Percentiles rank a stretch among this genome's conserved stretches.
Evolutionary conservation across 1,140 invertebrate genomes (phyloP).

Genomic region (Macrobrachium nipponense): DNA sequence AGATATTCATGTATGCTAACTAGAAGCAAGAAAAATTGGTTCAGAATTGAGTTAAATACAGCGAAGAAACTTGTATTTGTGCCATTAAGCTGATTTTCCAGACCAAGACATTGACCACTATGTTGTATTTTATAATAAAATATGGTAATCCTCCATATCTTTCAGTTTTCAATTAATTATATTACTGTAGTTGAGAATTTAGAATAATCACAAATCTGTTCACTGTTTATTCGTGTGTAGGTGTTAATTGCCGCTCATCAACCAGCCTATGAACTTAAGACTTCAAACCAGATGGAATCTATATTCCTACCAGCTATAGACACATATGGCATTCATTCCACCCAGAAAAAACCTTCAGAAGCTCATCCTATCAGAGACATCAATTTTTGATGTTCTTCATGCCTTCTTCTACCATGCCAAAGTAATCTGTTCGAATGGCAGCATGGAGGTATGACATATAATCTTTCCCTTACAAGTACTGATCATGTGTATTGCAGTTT

Average conservation of each 20-base stretch:
- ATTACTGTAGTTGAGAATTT: too few species aligned
- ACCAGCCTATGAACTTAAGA: conserved; percentile 93
- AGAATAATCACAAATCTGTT: not conserved
- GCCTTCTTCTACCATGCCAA: conserved; percentile 98
- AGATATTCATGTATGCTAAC: too few species aligned
- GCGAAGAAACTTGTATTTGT: too few species aligned
- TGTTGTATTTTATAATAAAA: too few species aligned
- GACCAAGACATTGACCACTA: too few species aligned
- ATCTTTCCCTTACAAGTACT: not conserved
- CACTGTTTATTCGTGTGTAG: conserved; percentile 68
- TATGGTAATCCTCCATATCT: too few species aligned
- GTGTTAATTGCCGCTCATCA: conserved; percentile 97
- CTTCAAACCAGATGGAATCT: conserved; percentile 99
- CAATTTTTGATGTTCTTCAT: conserved; percentile 98
- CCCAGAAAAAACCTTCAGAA: conserved; percentile 97
- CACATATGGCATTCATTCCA: conserved; percentile 98
- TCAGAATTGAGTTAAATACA: too few species aligned
- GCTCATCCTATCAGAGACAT: conserved; percentile 95
- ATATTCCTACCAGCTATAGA: conserved; percentile 98
- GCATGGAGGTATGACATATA: conserved; percentile 80
- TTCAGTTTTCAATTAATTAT: too few species aligned
- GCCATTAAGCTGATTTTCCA: too few species aligned
- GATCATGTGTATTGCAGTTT: conserved; percentile 29
- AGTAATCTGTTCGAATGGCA: conserved; percentile 89
- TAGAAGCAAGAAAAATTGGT: too few species aligned